Conservation (phyloP, 2,113 vertebrate species). For the Colinus virginianus region DNA sequence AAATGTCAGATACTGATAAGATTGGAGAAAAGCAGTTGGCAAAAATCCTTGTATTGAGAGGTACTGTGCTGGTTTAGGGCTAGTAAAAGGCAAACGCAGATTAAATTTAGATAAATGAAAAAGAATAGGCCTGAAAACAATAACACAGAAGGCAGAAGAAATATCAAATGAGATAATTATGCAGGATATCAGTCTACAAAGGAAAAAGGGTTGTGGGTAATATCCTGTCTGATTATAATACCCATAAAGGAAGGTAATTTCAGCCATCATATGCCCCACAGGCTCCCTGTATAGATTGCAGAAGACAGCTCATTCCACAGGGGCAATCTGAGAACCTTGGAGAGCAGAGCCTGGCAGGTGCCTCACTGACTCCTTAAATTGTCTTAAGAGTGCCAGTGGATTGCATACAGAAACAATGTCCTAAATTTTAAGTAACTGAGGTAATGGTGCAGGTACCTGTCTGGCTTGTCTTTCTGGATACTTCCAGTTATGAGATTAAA, state of each 20-base stretch:
- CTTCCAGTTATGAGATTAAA: not conserved
- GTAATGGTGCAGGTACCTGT: not conserved
- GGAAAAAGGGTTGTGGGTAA: conserved; percentile 48
- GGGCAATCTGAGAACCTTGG: not conserved
- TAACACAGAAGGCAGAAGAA: conserved; percentile 49
- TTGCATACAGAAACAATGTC: not conserved
- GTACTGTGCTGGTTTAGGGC: conserved; percentile 15
- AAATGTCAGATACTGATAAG: conserved; percentile 66
- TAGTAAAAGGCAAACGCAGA: conserved; percentile 61
- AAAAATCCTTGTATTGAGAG: not conserved
- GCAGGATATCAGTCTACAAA: conserved; percentile 38
- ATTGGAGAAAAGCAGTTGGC: conserved; percentile 28
- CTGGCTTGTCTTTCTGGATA: not conserved
- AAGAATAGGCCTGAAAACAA: conserved; percentile 34
- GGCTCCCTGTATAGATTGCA: not conserved
- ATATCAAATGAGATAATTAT: conserved; percentile 66
- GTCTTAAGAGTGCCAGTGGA: not conserved
- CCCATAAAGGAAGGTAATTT: not conserved
- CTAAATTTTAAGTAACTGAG: not conserved
- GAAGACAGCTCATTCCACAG: not conserved
- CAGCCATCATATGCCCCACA: not conserved
- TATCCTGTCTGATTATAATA: conserved; percentile 67
- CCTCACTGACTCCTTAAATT: not conserved
- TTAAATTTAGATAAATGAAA: conserved; percentile 64
- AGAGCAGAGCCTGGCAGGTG: not conserved